Percentiles rank a stretch among this genome's conserved stretches.
Conservation (phyloP, 2,888 invertebrate genomes). For the Ctena decussata region DNA sequence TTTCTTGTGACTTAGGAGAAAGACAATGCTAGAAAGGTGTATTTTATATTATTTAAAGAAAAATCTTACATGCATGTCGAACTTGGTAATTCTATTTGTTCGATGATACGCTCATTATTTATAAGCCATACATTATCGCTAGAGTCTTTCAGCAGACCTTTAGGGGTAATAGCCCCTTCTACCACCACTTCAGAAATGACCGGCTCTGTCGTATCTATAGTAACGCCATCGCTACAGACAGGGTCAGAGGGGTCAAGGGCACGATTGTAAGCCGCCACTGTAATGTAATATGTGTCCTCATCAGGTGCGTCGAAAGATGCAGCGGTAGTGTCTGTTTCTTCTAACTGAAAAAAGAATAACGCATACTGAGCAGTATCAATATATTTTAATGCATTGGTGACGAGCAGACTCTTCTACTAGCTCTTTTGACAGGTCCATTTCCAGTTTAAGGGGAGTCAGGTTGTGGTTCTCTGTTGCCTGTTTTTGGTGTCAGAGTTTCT, state of each 20-base stretch:
- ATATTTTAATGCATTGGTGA: too few relatives aligned
- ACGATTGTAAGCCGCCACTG: slow-evolving; percentile 76
- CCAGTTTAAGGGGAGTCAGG: too few relatives aligned
- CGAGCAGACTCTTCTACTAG: too few relatives aligned
- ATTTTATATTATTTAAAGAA: too few relatives aligned
- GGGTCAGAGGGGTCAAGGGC: slow-evolving; percentile 72
- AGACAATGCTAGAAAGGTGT: too few relatives aligned
- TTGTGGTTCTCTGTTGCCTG: too few relatives aligned
- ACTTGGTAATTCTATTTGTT: slow-evolving; percentile 40
- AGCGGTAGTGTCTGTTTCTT: slow-evolving; percentile 49
- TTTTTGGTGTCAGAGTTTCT: too few relatives aligned
- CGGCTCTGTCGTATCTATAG: slow-evolving; percentile 57
- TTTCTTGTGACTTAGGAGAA: too few relatives aligned
- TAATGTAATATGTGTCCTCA: slow-evolving; percentile 68
- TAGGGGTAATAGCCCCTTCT: slow-evolving; percentile 48
- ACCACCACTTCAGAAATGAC: slow-evolving; percentile 49
- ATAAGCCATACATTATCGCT: slow-evolving; percentile 53
- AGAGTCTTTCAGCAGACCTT: slow-evolving; percentile 64
- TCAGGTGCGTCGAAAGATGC: slow-evolving; percentile 54
- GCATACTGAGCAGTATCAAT: too few relatives aligned
- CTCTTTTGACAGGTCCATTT: too few relatives aligned
- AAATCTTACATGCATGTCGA: slow-evolving; percentile 62
- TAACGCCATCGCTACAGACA: slow-evolving; percentile 78
- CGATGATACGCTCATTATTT: slow-evolving; percentile 46
- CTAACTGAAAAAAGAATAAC: slow-evolving; percentile 52